A percentile compares a stretch with the other conserved stretches of the same genome.
Conservation (phyloP, 2,888 invertebrate species). For the Dilophus febrilis region DNA sequence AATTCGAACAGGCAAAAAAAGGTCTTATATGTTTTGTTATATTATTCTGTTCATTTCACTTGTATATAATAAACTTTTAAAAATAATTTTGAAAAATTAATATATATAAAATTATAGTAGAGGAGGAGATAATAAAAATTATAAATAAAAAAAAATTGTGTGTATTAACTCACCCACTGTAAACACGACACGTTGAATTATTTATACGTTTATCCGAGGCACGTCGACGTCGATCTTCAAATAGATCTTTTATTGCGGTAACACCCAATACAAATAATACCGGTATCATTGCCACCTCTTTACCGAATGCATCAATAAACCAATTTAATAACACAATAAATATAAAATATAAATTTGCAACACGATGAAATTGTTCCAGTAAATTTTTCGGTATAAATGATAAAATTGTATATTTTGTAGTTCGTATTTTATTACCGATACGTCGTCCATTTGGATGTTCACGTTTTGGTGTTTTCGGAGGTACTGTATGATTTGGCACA, state of each 20-base stretch:
- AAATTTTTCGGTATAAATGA: constrained; percentile 93
- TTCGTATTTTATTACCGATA: constrained; percentile 72
- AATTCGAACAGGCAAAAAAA: no score
- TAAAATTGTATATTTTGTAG: constrained; percentile 85
- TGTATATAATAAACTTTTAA: no score
- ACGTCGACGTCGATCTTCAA: constrained; percentile 80
- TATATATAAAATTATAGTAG: no score
- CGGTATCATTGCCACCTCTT: constrained; percentile 89
- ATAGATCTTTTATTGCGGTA: constrained; percentile 86
- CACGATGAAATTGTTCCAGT: constrained; percentile 92
- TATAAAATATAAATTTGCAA: constrained; percentile 95
- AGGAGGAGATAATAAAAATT: no score
- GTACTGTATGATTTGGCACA: constrained; percentile 72
- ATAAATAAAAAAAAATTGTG: not conserved
- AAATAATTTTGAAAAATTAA: no score
- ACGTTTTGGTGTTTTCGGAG: constrained; percentile 59
- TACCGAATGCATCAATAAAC: constrained; percentile 92
- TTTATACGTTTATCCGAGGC: constrained; percentile 88
- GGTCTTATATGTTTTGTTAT: no score
- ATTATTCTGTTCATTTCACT: no score
- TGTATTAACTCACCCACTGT: constrained; percentile 54
- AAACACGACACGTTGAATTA: constrained; percentile 80
- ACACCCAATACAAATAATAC: constrained; percentile 87
- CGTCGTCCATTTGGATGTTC: constrained; percentile 72
- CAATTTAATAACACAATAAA: constrained; percentile 92